Conservation (phyloP, 2,113 vertebrate species). For the Apeltes quadracus region DNA sequence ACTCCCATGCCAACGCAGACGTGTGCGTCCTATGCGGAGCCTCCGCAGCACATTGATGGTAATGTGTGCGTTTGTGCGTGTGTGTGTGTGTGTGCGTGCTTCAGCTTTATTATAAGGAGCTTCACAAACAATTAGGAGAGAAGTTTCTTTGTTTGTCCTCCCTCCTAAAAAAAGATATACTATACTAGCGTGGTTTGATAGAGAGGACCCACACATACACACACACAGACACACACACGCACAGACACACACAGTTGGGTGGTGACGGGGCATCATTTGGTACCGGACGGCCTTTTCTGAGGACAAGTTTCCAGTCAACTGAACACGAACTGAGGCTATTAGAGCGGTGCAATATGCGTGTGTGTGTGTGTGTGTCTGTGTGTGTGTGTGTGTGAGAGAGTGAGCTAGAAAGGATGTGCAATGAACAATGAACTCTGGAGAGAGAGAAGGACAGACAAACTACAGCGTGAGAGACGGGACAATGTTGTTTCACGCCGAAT, state of each 20-base stretch:
- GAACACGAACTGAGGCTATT: slow-evolving; percentile 55
- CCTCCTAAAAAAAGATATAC: not conserved
- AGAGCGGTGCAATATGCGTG: slow-evolving; percentile 28
- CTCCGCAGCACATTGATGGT: not conserved
- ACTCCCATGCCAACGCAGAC: slow-evolving; percentile 9
- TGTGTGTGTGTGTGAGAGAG: slow-evolving; percentile 4
- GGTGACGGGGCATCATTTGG: slow-evolving; percentile 39
- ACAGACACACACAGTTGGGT: slow-evolving; percentile 22
- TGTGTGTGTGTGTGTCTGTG: slow-evolving; percentile 30
- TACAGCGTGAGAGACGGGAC: slow-evolving; percentile 27
- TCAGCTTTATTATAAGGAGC: not conserved
- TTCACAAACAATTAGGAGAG: not conserved
- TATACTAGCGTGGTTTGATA: slow-evolving; percentile 35
- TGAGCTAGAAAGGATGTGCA: slow-evolving; percentile 34
- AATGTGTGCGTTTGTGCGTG: not conserved
- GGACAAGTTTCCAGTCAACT: slow-evolving; percentile 48
- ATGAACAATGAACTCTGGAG: slow-evolving; percentile 53
- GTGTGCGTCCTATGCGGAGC: slow-evolving; percentile 6
- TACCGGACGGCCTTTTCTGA: slow-evolving; percentile 42
- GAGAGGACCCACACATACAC: slow-evolving; percentile 31
- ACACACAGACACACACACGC: slow-evolving; percentile 13
- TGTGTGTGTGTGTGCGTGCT: not conserved
- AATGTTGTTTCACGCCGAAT: slow-evolving; percentile 62
- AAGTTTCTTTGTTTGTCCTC: not conserved
- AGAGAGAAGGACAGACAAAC: slow-evolving; percentile 47